Evolutionary conservation across 2,797 vertebrate genomes (phyloP).

Genomic region (Nannoperca australis): DNA sequence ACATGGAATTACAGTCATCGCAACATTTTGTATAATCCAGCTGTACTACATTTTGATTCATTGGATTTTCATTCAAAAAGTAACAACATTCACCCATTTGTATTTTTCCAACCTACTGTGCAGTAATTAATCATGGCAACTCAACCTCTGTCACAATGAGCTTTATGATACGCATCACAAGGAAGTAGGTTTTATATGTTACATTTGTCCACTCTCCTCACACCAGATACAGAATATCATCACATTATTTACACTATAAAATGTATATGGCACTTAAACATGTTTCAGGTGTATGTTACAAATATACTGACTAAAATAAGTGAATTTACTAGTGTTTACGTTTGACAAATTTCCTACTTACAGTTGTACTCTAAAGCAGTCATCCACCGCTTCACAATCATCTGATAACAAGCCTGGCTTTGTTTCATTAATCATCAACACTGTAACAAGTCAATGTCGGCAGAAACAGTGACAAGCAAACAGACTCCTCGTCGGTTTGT

Average conservation of each 20-base stretch:
- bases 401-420: slow-evolving; percentile 3
- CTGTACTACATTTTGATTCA: not conserved
- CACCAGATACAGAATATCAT: not conserved
- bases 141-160: not conserved
- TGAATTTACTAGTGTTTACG: slow-evolving; percentile 30
- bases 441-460: not conserved
- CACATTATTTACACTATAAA: slow-evolving; percentile 3
- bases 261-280: slow-evolving; percentile 18
- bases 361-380: slow-evolving; percentile 1
- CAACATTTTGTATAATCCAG: not conserved
- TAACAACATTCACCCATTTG: not conserved
- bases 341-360: slow-evolving; percentile 28
- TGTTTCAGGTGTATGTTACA: slow-evolving; percentile 49
- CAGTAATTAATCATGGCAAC: not conserved
- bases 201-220: not conserved
- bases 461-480: slow-evolving; percentile 10
- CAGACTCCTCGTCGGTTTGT: not conserved
- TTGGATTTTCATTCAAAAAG: not conserved
- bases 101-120: not conserved
- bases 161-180: not conserved
- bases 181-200: not conserved
- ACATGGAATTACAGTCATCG: not conserved
- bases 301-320: slow-evolving; percentile 23
- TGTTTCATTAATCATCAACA: slow-evolving; percentile 28
- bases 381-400: not conserved